Conservation (phyloP, 2,888 invertebrate species). For the Acrocera orbiculus region DNA sequence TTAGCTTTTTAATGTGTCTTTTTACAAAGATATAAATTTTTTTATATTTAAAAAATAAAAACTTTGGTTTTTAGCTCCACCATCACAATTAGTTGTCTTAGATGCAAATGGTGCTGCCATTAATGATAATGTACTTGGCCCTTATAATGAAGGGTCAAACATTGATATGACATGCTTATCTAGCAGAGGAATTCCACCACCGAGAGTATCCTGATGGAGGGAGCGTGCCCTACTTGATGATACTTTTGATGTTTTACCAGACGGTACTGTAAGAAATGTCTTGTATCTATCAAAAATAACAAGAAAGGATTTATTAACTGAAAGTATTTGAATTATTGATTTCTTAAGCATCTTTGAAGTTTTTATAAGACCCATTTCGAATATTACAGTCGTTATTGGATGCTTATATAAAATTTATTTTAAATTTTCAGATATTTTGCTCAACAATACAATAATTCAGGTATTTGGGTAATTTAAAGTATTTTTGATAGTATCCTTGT, state of each 20-base stretch:
- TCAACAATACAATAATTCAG: too few relatives aligned
- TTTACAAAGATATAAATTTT: too few relatives aligned
- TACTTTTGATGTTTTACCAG: conserved; percentile 32
- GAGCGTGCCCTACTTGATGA: conserved; percentile 47
- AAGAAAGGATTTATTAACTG: conserved; percentile 28
- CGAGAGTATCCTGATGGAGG: conserved; percentile 54
- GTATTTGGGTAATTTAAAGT: too few relatives aligned
- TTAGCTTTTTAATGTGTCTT: too few relatives aligned
- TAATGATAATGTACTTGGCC: conserved; percentile 49
- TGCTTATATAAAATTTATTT: too few relatives aligned
- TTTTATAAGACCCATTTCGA: too few relatives aligned
- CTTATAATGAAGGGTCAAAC: conserved; percentile 61
- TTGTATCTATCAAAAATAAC: conserved; percentile 26
- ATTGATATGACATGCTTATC: conserved; percentile 60
- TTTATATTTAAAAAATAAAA: too few relatives aligned
- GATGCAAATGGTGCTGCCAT: conserved; percentile 53
- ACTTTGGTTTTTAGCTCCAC: conserved; percentile 65
- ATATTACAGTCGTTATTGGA: too few relatives aligned
- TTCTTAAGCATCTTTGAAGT: too few relatives aligned
- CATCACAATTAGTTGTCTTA: conserved; percentile 51
- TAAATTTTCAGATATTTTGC: too few relatives aligned
- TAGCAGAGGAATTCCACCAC: conserved; percentile 50
- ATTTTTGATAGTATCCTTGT: too few relatives aligned
- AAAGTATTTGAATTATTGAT: conserved; percentile 17
- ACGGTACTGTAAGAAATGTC: conserved; percentile 29